phyloP scores from a whole-genome alignment of 2,888 invertebrate species.

The Drosophila anceps region DNA sequence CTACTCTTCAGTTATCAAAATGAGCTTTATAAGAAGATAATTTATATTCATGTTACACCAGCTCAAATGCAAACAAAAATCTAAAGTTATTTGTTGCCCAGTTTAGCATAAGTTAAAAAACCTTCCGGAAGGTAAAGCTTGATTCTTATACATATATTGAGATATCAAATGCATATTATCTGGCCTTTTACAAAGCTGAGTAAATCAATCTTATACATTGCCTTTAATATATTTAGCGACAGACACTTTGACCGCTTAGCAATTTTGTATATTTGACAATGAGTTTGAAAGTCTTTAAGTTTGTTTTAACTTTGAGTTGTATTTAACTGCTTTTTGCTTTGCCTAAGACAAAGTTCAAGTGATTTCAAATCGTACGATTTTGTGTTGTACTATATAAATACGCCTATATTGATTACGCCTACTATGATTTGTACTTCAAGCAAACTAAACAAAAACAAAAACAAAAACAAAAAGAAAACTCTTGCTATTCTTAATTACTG shows the following conservation, averaged over 20 bases:
- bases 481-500: constrained; percentile 62
- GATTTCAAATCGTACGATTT: constrained; percentile 75
- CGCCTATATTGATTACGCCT: constrained; percentile 34
- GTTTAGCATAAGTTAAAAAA: not conserved
- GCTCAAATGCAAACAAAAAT: not conserved
- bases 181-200: constrained; percentile 5
- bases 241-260: constrained; percentile 29
- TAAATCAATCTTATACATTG: constrained; percentile 16
- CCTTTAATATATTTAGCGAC: constrained; percentile 19
- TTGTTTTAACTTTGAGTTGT: constrained; percentile 44
- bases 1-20: not conserved
- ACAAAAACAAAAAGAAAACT: constrained; percentile 2
- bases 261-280: constrained; percentile 19
- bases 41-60: not conserved
- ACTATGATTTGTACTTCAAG: constrained; percentile 61
- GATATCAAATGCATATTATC: constrained; percentile 15
- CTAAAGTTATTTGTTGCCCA: not conserved
- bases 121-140: not conserved
- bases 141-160: no score
- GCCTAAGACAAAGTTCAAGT: constrained; percentile 62
- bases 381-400: constrained; percentile 37
- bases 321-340: constrained; percentile 61
- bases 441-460: constrained; percentile 29
- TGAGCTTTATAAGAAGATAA: not conserved
- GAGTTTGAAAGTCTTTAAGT: constrained; percentile 22